Evolutionary conservation across 2,797 vertebrate genomes (phyloP).

Genomic region (Pantherophis vulpinus): DNA sequence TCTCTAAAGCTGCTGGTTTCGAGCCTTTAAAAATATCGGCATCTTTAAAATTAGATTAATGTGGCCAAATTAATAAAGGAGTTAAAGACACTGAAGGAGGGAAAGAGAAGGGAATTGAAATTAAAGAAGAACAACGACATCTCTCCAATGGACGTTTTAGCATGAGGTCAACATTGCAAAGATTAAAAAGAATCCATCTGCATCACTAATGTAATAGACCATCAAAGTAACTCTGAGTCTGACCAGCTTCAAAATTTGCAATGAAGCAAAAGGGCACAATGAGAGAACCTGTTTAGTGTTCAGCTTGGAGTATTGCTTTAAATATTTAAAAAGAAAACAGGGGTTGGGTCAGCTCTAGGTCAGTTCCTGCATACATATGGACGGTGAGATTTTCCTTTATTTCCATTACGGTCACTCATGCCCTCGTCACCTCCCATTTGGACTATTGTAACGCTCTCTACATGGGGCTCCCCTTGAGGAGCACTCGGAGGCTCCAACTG

Average conservation of each 20-base stretch:
- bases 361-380: not conserved
- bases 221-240: slow-evolving; percentile 46
- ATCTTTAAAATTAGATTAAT: slow-evolving; percentile 63
- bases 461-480: too few species aligned
- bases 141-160: slow-evolving; percentile 65
- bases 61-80: slow-evolving; percentile 66
- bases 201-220: slow-evolving; percentile 59
- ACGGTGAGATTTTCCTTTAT: not conserved
- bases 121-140: slow-evolving; percentile 62
- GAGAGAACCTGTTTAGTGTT: not conserved
- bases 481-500: too few species aligned
- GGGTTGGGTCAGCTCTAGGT: not conserved
- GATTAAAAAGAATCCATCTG: slow-evolving; percentile 70
- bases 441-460: too few species aligned
- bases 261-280: slow-evolving; percentile 25
- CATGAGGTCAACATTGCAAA: slow-evolving; percentile 62
- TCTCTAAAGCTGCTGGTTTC: slow-evolving; percentile 28
- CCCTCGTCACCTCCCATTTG: too few species aligned
- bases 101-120: slow-evolving; percentile 63
- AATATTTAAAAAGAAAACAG: not conserved
- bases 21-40: slow-evolving; percentile 38
- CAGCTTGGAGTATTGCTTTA: not conserved
- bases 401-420: too few species aligned
- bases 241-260: slow-evolving; percentile 29
- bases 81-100: slow-evolving; percentile 54